Percentiles rank a stretch among this genome's conserved stretches.
These are phyloP conservation scores for Thymallus thymallus DNA, from an alignment of 2,113 vertebrate genomes.

Conservation along the genomic window DNA sequence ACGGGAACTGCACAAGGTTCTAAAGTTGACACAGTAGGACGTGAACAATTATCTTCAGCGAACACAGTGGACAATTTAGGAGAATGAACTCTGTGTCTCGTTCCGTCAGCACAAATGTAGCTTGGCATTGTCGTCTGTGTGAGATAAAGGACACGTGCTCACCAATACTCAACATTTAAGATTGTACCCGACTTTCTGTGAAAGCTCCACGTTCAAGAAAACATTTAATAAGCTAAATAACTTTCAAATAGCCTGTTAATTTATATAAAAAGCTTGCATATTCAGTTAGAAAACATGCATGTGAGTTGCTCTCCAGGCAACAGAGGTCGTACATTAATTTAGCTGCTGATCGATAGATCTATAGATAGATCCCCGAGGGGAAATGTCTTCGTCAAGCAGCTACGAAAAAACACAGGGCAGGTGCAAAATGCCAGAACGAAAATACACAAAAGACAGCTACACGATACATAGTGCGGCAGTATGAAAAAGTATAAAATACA, in stretches of 20 bases:
- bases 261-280: background rate
- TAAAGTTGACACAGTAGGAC: too few species aligned
- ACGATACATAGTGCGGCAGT: too few species aligned
- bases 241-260: background rate
- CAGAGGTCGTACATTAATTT: background rate
- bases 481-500: too few species aligned
- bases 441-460: too few species aligned
- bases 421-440: too few species aligned
- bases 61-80: background rate
- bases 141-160: background rate
- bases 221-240: background rate
- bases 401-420: too few species aligned
- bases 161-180: background rate
- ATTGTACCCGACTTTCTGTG: background rate
- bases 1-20: too few species aligned
- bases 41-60: background rate
- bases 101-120: background rate
- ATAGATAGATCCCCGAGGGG: too few species aligned
- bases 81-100: background rate
- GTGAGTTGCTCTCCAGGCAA: background rate
- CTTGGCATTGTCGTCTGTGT: conserved; percentile 1
- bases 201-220: background rate
- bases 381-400: too few species aligned
- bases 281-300: background rate
- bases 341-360: too few species aligned